Base-by-base conservation (phyloP, 2,797 vertebrate species). In the Coregonus suidteri region DNA sequence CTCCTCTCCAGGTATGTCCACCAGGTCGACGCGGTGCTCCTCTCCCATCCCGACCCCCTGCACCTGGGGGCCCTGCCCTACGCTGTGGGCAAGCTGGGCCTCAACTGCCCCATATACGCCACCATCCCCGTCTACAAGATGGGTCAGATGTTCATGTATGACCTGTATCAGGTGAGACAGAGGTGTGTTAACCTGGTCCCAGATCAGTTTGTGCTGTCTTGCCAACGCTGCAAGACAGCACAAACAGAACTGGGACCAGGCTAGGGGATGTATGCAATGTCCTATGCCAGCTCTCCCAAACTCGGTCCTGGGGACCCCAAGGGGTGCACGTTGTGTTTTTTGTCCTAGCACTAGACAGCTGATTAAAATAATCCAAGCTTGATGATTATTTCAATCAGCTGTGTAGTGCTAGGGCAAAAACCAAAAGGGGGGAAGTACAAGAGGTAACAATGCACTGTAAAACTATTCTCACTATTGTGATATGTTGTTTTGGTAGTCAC, bases 101-200 rank as follows among this genome's bases (percentile, higher is more conserved):
- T 99, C 74, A 99, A 99, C 83, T 99, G 98, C 59, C 97, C 98
- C 3, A 99, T 99, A 89, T 99, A 99, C 75, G 98, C 98, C 66
- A 99, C 98, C 30, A 99, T 99, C 82, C 98, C 98, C 0, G 98
- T 99, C 3, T 99, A 99, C 89, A 99, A 99, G 90, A 99, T 99
- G 98, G 98, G 98, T 11, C 98, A 99, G 92, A 99, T 99, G 98
- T 99, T 99, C 88, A 99, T 99, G 98, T 99, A 99, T 78, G 98
- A 99, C 88, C 94, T 99, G 0, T 99, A 97, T 84, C 98, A 99
- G 97, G 98, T 99, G 90, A 82, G 81, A 0, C 20, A 25, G 59
- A 11, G 20, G 9, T 25, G 20, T 64, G 59, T 7, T n/a, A 59
- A n/a, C 56, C 56, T 59, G n/a, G n/a, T 25, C 20, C 20, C 59